Evolutionary conservation across 2,888 invertebrate species (phyloP).

Genomic region (Agapostemon virescens): DNA sequence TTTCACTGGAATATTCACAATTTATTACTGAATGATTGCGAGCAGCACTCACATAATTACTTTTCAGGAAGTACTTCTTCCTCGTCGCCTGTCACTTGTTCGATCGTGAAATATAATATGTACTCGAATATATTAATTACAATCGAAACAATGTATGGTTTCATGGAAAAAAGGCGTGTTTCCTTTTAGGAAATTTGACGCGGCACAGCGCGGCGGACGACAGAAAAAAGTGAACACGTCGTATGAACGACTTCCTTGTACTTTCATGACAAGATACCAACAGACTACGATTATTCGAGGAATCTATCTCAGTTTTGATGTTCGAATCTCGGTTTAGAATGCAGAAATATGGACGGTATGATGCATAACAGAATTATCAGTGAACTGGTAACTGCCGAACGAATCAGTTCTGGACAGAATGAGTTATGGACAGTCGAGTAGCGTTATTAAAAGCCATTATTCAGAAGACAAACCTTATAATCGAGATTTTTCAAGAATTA

Average conservation of each 20-base stretch:
- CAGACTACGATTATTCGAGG: constrained; percentile 10
- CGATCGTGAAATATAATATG: constrained; percentile 13
- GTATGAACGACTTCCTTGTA: constrained; percentile 2
- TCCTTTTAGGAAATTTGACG: constrained; percentile 19
- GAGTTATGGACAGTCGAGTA: constrained; percentile 54
- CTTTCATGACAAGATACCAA: neutral
- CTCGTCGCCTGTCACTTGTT: neutral
- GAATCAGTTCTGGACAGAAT: constrained; percentile 48
- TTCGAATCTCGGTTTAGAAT: neutral
- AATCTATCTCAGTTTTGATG: constrained; percentile 8
- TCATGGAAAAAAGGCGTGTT: constrained; percentile 4
- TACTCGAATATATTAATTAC: constrained; percentile 19
- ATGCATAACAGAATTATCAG: constrained; percentile 55
- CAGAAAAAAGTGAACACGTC: constrained; percentile 16
- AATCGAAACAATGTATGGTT: constrained; percentile 18
- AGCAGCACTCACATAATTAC: too few species aligned
- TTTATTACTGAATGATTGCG: too few species aligned
- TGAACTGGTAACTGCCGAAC: constrained; percentile 38
- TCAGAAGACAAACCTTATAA: constrained; percentile 46
- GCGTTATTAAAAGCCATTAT: constrained; percentile 63
- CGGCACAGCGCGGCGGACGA: too few species aligned
- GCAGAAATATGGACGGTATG: constrained; percentile 38
- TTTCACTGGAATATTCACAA: too few species aligned
- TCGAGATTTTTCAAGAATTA: constrained; percentile 49
- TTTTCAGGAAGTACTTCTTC: neutral